Base-by-base conservation (phyloP, 2,888 invertebrate genomes). In the Koerneria pararmatus region DNA sequence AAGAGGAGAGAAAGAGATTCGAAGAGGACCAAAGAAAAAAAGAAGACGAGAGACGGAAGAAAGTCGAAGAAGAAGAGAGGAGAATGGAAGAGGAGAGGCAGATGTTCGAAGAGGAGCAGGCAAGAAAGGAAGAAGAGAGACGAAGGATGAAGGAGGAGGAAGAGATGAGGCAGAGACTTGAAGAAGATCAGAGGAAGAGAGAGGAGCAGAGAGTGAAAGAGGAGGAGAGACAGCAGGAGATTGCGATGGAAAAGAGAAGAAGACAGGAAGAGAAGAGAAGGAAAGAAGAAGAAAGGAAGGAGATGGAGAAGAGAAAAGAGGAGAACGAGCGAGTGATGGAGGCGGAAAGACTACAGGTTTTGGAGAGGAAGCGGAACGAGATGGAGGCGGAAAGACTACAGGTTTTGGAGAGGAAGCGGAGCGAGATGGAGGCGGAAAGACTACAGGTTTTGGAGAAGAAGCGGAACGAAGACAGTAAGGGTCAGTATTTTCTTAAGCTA, bases 151-250 rank as follows among this genome's bases (percentile, higher is more conserved):
- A 15, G 46, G 46, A 15, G 11, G 46, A n/a, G 46, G 11, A 15
- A 41, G 11, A 41, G 46, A n/a, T 11, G n/a, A 11, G 46, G 46
- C 11, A n/a, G n/a, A 41, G 46, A 41, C 11, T n/a, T 11, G 11
- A n/a, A 41, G 46, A 41, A n/a, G 46, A 41, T 15, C 46, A 41
- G 46, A 41, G 46, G n/a, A 41, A 41, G 46, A n/a, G 46, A 15
- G 46, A 41, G 46, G n/a, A 41, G 46, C 46, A 41, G 46, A 41
- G n/a, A 41, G n/a, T 11, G 46, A n/a, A 41, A 41, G 46, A 41
- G 46, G 46, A 15, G 46, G n/a, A n/a, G 46, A 41, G 11, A n/a
- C 11, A 41, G n/a, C 46, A 41, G 11, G 11, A 15, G 46, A 41
- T 41, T 11, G 46, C n/a, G 11, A n/a, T 11, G 46, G 11, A 15